A percentile compares a stretch with the other conserved stretches of the same genome.
Evolutionary conservation across 1,140 invertebrate species (phyloP).

Genomic region (Drosophila azteca): DNA sequence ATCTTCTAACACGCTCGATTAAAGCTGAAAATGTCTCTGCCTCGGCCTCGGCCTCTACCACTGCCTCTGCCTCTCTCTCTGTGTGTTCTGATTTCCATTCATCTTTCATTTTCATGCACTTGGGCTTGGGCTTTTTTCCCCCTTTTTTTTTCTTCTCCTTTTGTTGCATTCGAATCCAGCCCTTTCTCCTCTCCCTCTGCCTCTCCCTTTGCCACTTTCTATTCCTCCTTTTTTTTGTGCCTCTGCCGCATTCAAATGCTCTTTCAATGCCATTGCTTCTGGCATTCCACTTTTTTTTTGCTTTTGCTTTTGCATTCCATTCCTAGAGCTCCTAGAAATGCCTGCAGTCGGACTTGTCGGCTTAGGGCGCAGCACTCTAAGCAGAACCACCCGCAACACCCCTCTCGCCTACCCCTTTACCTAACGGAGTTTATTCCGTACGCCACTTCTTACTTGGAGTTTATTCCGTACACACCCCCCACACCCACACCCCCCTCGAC

Average conservation of each 20-base stretch:
- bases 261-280: constrained; percentile 73
- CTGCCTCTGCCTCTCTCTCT: constrained; percentile 1
- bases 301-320: constrained; percentile 46
- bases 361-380: constrained; percentile 51
- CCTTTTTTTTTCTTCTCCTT: constrained; percentile 13
- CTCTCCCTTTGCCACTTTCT: too few species aligned
- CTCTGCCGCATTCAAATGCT: constrained; percentile 59
- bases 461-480: constrained; percentile 9
- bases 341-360: constrained; percentile 75
- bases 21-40: constrained; percentile 58
- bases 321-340: constrained; percentile 46
- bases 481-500: constrained; percentile 19
- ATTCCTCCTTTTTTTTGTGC: not conserved
- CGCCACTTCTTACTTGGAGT: constrained; percentile 26
- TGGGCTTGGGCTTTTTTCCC: constrained; percentile 67
- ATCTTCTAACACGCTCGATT: constrained; percentile 64
- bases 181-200: not conserved
- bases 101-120: constrained; percentile 72
- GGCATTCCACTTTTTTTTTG: too few species aligned
- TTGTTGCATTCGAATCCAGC: constrained; percentile 17
- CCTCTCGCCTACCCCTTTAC: not conserved
- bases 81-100: constrained; percentile 2
- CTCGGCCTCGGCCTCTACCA: not conserved
- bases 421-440: not conserved
- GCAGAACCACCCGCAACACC: constrained; percentile 1